A percentile compares a stretch with the other conserved stretches of the same genome.
phyloP scores from a whole-genome alignment of 1,140 invertebrate genomes.

The Bombus superbus region DNA sequence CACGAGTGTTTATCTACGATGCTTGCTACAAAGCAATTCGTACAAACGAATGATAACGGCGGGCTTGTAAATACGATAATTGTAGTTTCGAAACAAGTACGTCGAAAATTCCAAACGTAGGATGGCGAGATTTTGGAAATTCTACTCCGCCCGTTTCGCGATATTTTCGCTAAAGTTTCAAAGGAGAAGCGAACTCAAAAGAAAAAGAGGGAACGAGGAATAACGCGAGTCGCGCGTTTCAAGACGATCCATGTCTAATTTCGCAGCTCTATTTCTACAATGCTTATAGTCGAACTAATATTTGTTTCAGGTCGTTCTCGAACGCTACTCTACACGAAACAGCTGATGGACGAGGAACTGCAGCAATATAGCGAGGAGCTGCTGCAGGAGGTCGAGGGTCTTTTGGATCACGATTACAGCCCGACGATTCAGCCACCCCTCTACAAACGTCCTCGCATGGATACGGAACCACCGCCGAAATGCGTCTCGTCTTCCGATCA shows the following conservation, averaged over 20 bases:
- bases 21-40: background rate
- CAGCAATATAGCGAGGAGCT: constrained; percentile 80
- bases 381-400: constrained; percentile 75
- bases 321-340: constrained; percentile 79
- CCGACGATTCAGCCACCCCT: constrained; percentile 74
- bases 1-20: background rate
- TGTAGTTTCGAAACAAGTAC: background rate
- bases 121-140: background rate
- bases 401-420: constrained; percentile 82
- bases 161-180: background rate
- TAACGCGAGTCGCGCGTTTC: too few relatives aligned
- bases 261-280: background rate
- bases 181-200: background rate
- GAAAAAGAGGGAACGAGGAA: background rate
- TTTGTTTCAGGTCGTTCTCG: constrained; percentile 79
- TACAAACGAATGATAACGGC: background rate
- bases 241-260: too few relatives aligned
- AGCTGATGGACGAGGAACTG: constrained; percentile 78
- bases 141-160: background rate
- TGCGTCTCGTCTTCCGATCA: constrained; percentile 60
- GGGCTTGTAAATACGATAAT: background rate
- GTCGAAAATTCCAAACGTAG: background rate
- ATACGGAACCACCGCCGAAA: constrained; percentile 62
- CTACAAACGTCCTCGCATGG: constrained; percentile 73
- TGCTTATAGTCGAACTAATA: background rate